Conservation (phyloP, 2,888 invertebrate species). For the Caenorhabditis wallacei region DNA sequence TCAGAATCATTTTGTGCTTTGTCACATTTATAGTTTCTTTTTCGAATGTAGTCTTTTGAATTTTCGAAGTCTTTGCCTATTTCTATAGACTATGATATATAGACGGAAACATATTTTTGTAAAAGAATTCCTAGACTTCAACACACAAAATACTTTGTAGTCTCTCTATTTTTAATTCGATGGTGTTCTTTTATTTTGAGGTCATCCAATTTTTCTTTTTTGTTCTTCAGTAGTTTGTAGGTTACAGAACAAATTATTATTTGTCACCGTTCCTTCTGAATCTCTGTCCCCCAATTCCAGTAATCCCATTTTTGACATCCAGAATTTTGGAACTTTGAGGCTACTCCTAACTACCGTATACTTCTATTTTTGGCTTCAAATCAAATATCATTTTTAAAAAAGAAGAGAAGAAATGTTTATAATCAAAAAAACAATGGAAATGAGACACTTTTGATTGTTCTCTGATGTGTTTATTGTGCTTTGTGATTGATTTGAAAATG, state of each 20-base stretch:
- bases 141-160: neutral
- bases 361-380: neutral
- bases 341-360: too few relatives aligned
- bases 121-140: neutral
- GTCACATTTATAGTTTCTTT: too few relatives aligned
- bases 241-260: neutral
- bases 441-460: slow-evolving; percentile 26
- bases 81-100: too few relatives aligned
- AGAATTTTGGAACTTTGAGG: too few relatives aligned
- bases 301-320: too few relatives aligned
- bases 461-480: slow-evolving; percentile 32
- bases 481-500: neutral
- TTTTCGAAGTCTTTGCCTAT: too few relatives aligned
- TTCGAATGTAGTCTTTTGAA: too few relatives aligned
- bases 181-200: neutral
- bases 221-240: neutral
- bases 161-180: neutral
- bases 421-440: slow-evolving; percentile 19
- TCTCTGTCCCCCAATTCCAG: too few relatives aligned
- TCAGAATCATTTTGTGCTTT: too few relatives aligned
- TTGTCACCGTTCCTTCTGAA: too few relatives aligned
- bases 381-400: too few relatives aligned
- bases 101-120: too few relatives aligned
- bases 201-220: neutral
- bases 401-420: slow-evolving; percentile 23